Evolutionary conservation across 2,797 vertebrate species (phyloP), one percentile per base, ranked within the genome.

Genomic region (Scyliorhinus canicula): DNA sequence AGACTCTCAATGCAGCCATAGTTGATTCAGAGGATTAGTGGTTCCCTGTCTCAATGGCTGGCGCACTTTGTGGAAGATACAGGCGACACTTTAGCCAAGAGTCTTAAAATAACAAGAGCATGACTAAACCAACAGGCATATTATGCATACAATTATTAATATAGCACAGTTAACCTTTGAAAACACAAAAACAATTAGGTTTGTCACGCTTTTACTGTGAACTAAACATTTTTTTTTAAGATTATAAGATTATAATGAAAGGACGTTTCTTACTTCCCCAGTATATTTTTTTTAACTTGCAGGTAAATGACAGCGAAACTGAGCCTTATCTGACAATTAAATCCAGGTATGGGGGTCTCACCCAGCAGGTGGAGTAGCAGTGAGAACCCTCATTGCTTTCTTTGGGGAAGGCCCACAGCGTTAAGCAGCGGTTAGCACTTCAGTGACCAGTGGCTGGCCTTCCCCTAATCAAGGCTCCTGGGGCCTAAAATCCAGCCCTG

Each of bases 91-190:
- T 91, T 91, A 65, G 88, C 57, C n/a, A 35, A 91, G n/a, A 63
- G 88, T 47, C 88, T 26, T 24, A 65, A 91, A 63, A 91, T 31
- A 88, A 40, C 86, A 90, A 63, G 86, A 21, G 55, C n/a, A 19
- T 90, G 55, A 60, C 55, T 90, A 8, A 90, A 60, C 35, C 52
- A n/a, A 4, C 86, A 44, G 57, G 21, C 57, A 63, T 91, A 60
- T 63, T 65, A 91, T 12, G 57, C 88, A 24, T 14, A 60, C 60
- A 57, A 90, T 21, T 57, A 60, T 24, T 5, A 55, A 55, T 14
- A 35, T 11, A n/a, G n/a, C n/a, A 26, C 88, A 44, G 57, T 91
- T 91, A 91, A 91, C 88, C 88, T 40, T 91, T 91, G 88, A 65
- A 44, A 65, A n/a, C 21, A 9, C 57, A 44, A 50, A 52, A 91